Conservation (phyloP, 2,113 vertebrate genomes). For the Monopterus albus region DNA sequence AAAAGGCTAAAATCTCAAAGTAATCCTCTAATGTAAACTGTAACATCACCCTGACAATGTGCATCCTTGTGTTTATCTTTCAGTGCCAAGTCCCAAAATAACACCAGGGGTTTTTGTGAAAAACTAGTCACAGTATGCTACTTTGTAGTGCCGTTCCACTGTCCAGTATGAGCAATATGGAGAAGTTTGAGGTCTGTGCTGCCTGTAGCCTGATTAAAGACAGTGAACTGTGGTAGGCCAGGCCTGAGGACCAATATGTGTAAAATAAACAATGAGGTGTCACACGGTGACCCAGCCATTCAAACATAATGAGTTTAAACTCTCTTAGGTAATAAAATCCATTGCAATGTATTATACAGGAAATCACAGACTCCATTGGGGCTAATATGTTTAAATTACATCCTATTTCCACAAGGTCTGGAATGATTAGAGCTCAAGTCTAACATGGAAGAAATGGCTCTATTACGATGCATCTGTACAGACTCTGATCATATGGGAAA, state of each 20-base stretch:
- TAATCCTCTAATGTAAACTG: constrained; percentile 5
- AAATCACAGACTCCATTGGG: constrained; percentile 26
- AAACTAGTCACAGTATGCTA: not conserved
- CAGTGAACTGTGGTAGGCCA: constrained; percentile 8
- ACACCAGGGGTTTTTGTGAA: not conserved
- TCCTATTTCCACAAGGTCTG: constrained; percentile 30
- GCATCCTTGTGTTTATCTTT: not conserved
- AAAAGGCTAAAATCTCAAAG: constrained; percentile 4
- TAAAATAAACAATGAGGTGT: constrained; percentile 52
- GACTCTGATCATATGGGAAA: not conserved
- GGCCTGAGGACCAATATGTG: constrained; percentile 24
- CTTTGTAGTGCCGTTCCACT: not conserved
- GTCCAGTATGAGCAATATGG: constrained; percentile 44
- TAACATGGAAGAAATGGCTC: constrained; percentile 22
- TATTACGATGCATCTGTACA: constrained; percentile 14
- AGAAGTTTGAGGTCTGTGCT: constrained; percentile 39
- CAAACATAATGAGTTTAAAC: constrained; percentile 41
- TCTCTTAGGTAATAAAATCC: constrained; percentile 54
- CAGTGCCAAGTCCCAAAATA: not conserved
- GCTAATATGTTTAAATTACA: constrained; percentile 51
- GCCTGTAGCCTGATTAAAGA: constrained; percentile 35
- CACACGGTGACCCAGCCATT: constrained; percentile 28
- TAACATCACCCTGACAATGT: not conserved
- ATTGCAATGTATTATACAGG: constrained; percentile 38
- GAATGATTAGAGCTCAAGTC: constrained; percentile 32